Evolutionary conservation across 2,113 vertebrate species (phyloP).

Genomic region (Tachysurus vachellii): DNA sequence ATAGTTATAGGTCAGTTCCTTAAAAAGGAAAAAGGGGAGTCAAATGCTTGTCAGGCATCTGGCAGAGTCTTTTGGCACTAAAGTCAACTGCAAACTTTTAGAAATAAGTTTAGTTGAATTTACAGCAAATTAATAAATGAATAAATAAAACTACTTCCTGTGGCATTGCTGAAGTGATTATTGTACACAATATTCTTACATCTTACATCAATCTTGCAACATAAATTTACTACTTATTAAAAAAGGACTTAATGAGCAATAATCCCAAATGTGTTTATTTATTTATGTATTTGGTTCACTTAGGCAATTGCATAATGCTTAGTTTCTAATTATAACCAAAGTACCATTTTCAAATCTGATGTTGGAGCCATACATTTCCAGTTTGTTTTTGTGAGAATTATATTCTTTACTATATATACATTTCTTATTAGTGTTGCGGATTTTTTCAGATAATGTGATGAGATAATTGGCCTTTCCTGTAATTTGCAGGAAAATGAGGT

Average conservation of each 20-base stretch:
- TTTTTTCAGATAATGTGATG: background rate
- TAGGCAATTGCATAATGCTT: background rate
- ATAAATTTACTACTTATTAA: background rate
- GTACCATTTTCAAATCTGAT: background rate
- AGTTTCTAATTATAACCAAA: background rate
- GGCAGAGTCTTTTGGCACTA: background rate
- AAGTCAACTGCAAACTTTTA: background rate
- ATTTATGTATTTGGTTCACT: background rate
- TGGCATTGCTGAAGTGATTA: background rate
- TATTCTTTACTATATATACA: background rate
- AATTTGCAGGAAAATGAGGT: slow-evolving; percentile 1
- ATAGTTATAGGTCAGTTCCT: background rate
- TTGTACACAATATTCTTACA: background rate
- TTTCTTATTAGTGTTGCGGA: background rate
- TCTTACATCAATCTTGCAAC: too few species aligned
- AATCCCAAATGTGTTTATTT: background rate
- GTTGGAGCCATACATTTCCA: background rate
- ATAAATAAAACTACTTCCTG: background rate
- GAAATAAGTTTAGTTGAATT: background rate
- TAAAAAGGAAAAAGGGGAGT: background rate
- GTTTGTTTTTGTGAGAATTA: background rate
- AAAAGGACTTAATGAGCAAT: background rate
- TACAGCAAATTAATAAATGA: background rate
- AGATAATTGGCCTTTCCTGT: background rate
- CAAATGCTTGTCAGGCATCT: background rate